These are phyloP conservation scores for Polydrusus tereticollis DNA, from an alignment of 2,888 invertebrate species.

Conservation along the genomic window DNA sequence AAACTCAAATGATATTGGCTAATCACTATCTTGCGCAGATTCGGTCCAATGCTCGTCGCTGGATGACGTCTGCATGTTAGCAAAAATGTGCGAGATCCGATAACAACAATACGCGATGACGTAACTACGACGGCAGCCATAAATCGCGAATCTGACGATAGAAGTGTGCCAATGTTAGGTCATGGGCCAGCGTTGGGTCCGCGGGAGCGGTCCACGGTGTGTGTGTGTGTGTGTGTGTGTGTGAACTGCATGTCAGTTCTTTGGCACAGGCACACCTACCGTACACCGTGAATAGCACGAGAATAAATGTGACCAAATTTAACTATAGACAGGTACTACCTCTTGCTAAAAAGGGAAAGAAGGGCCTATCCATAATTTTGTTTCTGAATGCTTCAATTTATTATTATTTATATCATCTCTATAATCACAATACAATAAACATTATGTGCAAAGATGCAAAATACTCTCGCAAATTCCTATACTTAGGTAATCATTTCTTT, in stretches of 20 bases:
- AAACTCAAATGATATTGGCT: not conserved
- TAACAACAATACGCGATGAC: conserved; percentile 29
- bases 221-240: too few species aligned
- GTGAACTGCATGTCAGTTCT: conserved; percentile 50
- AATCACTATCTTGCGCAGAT: not conserved
- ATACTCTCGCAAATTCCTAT: too few species aligned
- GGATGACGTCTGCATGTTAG: conserved; percentile 5
- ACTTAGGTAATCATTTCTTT: too few species aligned
- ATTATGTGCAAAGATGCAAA: too few species aligned
- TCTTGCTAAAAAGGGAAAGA: too few species aligned
- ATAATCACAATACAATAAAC: too few species aligned
- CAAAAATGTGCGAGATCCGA: not conserved
- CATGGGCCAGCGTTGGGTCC: conserved; percentile 39
- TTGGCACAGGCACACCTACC: conserved; percentile 38
- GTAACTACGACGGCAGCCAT: conserved; percentile 28
- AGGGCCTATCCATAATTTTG: too few species aligned
- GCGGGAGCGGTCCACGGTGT: conserved; percentile 22
- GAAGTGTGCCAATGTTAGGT: conserved; percentile 56
- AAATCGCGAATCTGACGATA: conserved; percentile 40
- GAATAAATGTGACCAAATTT: too few species aligned
- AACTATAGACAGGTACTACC: too few species aligned
- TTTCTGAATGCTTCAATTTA: too few species aligned
- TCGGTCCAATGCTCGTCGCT: not conserved
- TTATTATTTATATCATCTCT: too few species aligned
- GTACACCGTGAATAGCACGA: too few species aligned